A percentile compares a stretch with the other conserved stretches of the same genome.
Evolutionary conservation across 2,797 vertebrate genomes (phyloP).

Genomic region (Eospalax fontanierii): DNA sequence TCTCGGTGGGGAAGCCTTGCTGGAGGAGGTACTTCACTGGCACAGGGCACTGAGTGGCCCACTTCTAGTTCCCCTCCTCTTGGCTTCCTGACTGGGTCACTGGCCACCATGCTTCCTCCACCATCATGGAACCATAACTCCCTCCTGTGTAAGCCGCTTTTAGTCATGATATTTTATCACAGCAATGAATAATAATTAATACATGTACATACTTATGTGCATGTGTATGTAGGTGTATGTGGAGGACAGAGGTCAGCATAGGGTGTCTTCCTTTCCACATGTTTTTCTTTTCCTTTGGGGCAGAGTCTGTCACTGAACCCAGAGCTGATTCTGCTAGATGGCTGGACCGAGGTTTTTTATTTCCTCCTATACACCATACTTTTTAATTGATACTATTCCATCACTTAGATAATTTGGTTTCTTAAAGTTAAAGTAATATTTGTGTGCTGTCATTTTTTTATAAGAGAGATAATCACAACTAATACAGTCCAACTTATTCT

Average conservation of each 20-base stretch:
- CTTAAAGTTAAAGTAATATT: constrained; percentile 51
- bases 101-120: too few relatives aligned
- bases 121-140: too few relatives aligned
- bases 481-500: background rate
- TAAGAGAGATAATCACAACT: background rate
- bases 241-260: background rate
- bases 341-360: background rate
- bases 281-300: background rate
- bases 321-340: background rate
- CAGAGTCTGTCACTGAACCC: background rate
- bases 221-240: background rate
- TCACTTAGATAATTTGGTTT: constrained; percentile 1
- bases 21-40: too few relatives aligned
- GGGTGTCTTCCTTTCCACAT: background rate
- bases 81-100: too few relatives aligned
- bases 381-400: background rate
- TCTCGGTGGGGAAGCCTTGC: too few relatives aligned
- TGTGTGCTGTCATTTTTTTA: constrained; percentile 47
- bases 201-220: background rate
- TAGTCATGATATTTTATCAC: too few relatives aligned
- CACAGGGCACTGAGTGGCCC: too few relatives aligned
- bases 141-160: too few relatives aligned
- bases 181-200: too few relatives aligned
- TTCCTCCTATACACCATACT: background rate
- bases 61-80: too few relatives aligned